Base-by-base conservation (phyloP, 2,888 invertebrate species). In the Stictocephala bisonia region DNA sequence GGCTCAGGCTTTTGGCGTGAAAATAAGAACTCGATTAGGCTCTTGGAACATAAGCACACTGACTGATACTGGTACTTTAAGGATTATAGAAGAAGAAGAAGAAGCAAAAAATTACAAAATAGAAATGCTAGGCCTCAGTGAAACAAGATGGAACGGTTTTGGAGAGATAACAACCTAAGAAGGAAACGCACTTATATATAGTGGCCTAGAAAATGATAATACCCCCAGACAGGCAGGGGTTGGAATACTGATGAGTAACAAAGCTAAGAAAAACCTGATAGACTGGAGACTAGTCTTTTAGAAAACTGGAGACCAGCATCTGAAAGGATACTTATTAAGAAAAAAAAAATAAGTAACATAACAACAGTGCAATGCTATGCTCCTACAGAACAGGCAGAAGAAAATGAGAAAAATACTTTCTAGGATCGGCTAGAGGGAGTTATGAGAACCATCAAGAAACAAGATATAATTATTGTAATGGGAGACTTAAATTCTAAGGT, bases 261-360 rank as follows among this genome's bases (percentile, higher is more conserved):
- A 22, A 3, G 22, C 20, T 18, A 64, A 20, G 22, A 66, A 58
- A 15, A 27, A 67, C 13, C 53, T 75, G 20, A 4, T 73, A 3
- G 60, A 60, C 2, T 75, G 66, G 71, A 56, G 66, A 29, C 67
- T 73, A 51, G 41, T 73, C 24, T 68, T n/a, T n/a, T n/a, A n/a
- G n/a, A n/a, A n/a, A n/a, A n/a, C n/a, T n/a, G n/a, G n/a, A n/a
- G n/a, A n/a, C n/a, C n/a, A n/a, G n/a, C n/a, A n/a, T n/a, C n/a
- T n/a, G n/a, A n/a, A n/a, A n/a, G n/a, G n/a, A n/a, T n/a, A n/a
- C n/a, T n/a, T n/a, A n/a, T n/a, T n/a, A n/a, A n/a, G n/a, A n/a
- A n/a, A n/a, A n/a, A n/a, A n/a, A n/a, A n/a, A n/a, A n/a, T n/a
- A n/a, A n/a, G n/a, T n/a, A n/a, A n/a, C n/a, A n/a, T n/a, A n/a